phyloP scores from a whole-genome alignment of 23 tunicate genomes.

The Clavelina lepadiformis region DNA sequence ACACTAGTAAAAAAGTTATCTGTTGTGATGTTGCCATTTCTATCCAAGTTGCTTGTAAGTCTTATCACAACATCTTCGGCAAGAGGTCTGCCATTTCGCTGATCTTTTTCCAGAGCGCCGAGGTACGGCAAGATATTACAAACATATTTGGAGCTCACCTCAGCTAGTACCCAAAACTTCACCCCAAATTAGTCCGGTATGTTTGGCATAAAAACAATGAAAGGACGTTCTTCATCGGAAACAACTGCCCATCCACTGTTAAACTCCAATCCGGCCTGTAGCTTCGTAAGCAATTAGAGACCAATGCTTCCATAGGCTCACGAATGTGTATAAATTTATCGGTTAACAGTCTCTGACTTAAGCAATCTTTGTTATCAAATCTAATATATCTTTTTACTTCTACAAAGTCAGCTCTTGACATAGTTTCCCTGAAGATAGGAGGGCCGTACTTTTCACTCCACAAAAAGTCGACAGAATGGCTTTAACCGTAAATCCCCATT shows the following conservation, averaged over 20 bases:
- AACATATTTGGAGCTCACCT: constrained; percentile 14
- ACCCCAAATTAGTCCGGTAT: constrained; percentile 5
- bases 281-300: background rate
- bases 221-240: constrained; percentile 18
- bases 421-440: constrained; percentile 20
- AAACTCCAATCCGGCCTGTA: constrained; percentile 16
- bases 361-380: constrained; percentile 23
- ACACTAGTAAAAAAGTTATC: constrained; percentile 22
- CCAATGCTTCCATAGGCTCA: constrained; percentile 10
- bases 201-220: constrained; percentile 19
- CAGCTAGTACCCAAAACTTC: background rate
- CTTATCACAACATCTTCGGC: constrained; percentile 18
- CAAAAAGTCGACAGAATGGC: constrained; percentile 26
- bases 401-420: constrained; percentile 9
- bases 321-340: constrained; percentile 6
- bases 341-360: background rate
- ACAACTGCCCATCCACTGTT: constrained; percentile 13
- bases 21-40: constrained; percentile 17
- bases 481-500: constrained; percentile 15
- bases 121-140: constrained; percentile 20
- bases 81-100: constrained; percentile 1
- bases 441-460: constrained; percentile 15
- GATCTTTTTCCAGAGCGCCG: constrained; percentile 13
- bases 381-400: constrained; percentile 17
- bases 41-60: constrained; percentile 11